These are phyloP conservation scores for Bothrops jararaca DNA, from an alignment of 2,113 vertebrate genomes.

Conservation along the genomic window DNA sequence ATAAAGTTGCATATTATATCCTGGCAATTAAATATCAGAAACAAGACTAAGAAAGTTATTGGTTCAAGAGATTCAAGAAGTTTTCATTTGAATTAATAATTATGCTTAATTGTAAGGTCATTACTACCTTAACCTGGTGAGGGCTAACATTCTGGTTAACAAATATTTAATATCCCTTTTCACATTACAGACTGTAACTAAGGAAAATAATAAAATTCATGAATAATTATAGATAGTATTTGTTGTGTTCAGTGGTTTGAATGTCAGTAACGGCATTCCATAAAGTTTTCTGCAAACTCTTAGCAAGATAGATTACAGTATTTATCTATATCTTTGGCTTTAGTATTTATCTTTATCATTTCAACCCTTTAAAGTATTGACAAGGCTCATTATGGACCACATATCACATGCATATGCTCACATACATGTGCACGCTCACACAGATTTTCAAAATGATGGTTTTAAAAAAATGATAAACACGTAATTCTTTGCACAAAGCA, in stretches of 20 bases:
- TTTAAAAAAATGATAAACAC: slow-evolving; percentile 64
- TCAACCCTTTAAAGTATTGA: background rate
- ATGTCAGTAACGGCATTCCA: background rate
- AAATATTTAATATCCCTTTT: background rate
- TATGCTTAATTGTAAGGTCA: background rate
- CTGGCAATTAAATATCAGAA: background rate
- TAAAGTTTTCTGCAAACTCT: slow-evolving; percentile 8
- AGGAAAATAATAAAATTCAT: background rate
- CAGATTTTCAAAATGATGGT: slow-evolving; percentile 39
- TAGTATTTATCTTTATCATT: background rate
- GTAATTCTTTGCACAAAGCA: slow-evolving; percentile 70
- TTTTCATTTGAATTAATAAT: background rate
- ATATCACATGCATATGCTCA: background rate
- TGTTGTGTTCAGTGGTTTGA: slow-evolving; percentile 1
- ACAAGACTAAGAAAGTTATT: background rate
- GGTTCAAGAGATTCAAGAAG: background rate
- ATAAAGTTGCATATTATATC: background rate
- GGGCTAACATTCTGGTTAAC: background rate
- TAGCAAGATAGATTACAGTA: background rate
- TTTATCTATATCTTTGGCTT: slow-evolving; percentile 16
- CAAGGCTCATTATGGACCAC: slow-evolving; percentile 32
- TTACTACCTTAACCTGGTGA: slow-evolving; percentile 13
- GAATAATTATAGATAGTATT: background rate
- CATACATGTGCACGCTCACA: background rate
- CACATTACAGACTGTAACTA: slow-evolving; percentile 9